phyloP scores from a whole-genome alignment of 2,888 invertebrate species.

The Molanna angustata region DNA sequence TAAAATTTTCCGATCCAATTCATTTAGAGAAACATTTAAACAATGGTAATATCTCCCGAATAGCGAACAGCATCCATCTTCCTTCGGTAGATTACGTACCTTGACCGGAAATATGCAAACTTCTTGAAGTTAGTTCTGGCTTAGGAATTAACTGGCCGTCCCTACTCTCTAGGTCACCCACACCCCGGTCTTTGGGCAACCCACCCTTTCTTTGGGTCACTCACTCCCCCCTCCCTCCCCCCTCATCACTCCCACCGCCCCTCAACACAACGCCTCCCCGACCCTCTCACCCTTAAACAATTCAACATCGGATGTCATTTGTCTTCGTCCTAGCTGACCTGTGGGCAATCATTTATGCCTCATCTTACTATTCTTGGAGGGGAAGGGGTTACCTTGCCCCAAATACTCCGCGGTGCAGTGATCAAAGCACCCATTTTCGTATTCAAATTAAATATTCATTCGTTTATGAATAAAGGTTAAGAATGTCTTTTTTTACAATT shows the following conservation, averaged over 20 bases:
- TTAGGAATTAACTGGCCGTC: constrained; percentile 27
- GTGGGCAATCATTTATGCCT: constrained; percentile 56
- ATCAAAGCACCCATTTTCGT: too few species aligned
- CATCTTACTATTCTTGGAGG: constrained; percentile 51
- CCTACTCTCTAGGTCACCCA: constrained; percentile 5
- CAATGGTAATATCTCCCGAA: constrained; percentile 20
- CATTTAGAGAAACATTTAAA: constrained; percentile 14
- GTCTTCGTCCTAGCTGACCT: constrained; percentile 56
- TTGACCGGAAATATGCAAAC: constrained; percentile 33
- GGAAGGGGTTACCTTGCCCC: constrained; percentile 25
- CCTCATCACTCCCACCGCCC: constrained; percentile 30
- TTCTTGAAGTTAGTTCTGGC: constrained; percentile 31
- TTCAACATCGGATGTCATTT: constrained; percentile 55
- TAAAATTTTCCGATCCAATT: constrained; percentile 7
- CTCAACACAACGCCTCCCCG: constrained; percentile 40
- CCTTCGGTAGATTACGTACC: constrained; percentile 30
- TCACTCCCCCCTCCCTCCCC: constrained; percentile 39
- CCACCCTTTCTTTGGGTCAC: constrained; percentile 7
- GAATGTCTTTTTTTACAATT: too few species aligned
- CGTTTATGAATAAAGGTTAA: too few species aligned
- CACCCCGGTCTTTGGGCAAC: constrained; percentile 1
- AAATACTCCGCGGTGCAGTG: constrained; percentile 35
- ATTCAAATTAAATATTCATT: too few species aligned
- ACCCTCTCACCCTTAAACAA: constrained; percentile 40
- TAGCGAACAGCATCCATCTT: constrained; percentile 28